Evolutionary conservation across 2,888 invertebrate species (phyloP).

Genomic region (Allygus modestus): DNA sequence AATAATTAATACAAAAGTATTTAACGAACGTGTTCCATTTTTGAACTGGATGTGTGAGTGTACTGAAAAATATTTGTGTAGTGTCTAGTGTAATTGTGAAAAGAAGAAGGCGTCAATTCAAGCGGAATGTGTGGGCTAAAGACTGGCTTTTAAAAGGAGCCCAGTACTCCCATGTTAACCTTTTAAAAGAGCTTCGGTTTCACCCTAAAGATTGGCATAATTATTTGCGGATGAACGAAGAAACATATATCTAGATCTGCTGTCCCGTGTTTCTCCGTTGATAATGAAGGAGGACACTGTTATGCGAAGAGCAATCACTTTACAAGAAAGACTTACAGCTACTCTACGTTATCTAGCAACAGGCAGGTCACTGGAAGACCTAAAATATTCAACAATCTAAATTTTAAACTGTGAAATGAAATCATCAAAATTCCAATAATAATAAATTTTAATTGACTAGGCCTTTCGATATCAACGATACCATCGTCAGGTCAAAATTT

Average conservation of each 20-base stretch:
- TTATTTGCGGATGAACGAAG: constrained; percentile 38
- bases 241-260: constrained; percentile 46
- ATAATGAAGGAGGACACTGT: constrained; percentile 27
- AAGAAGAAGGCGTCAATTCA: constrained; percentile 51
- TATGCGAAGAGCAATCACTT: constrained; percentile 55
- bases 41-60: too few relatives aligned
- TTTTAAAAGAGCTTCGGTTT: constrained; percentile 29
- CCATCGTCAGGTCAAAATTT: too few relatives aligned
- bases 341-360: constrained; percentile 38
- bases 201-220: constrained; percentile 39
- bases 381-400: too few relatives aligned
- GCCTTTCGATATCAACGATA: too few relatives aligned
- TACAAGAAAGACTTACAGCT: constrained; percentile 51
- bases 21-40: too few relatives aligned
- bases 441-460: too few relatives aligned
- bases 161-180: constrained; percentile 34
- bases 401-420: too few relatives aligned
- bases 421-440: too few relatives aligned
- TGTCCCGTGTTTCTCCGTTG: constrained; percentile 47
- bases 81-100: constrained; percentile 26
- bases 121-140: constrained; percentile 25
- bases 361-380: constrained; percentile 53
- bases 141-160: constrained; percentile 42
- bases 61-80: too few relatives aligned
- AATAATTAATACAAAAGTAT: too few relatives aligned